Evolutionary conservation across 2,888 invertebrate species (phyloP).

Genomic region (Acrobasis repandana): DNA sequence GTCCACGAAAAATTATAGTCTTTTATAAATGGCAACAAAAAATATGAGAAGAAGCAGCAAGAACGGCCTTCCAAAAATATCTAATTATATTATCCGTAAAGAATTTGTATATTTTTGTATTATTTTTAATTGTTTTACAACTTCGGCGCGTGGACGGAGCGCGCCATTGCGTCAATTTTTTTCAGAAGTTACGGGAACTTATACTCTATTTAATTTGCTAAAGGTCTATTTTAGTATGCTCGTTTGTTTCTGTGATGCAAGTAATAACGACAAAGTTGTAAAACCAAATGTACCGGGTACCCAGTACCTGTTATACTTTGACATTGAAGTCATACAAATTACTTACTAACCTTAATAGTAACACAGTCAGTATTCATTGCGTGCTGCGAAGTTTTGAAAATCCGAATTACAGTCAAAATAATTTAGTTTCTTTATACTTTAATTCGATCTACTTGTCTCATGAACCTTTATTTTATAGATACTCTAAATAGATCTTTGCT

Average conservation of each 20-base stretch:
- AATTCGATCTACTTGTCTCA: too few species aligned
- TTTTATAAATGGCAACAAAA: constrained; percentile 37
- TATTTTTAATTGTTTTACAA: constrained; percentile 60
- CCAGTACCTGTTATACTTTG: background rate
- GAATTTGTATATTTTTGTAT: constrained; percentile 62
- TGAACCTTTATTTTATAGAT: too few species aligned
- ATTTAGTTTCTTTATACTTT: too few species aligned
- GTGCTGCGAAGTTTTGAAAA: too few species aligned
- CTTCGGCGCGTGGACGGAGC: constrained; percentile 69
- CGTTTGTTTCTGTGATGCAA: background rate
- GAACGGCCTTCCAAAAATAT: constrained; percentile 66
- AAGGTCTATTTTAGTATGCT: background rate
- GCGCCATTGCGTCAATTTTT: constrained; percentile 44
- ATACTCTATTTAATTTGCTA: background rate
- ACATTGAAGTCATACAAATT: background rate
- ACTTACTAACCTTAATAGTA: background rate
- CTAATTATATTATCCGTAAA: constrained; percentile 55
- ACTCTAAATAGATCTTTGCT: too few species aligned
- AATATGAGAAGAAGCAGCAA: constrained; percentile 39
- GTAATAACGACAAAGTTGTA: background rate
- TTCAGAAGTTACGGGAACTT: constrained; percentile 17
- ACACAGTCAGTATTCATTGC: too few species aligned
- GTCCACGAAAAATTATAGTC: constrained; percentile 20
- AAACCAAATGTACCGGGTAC: background rate
- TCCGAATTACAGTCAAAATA: too few species aligned